phyloP scores from a whole-genome alignment of 2,797 vertebrate genomes.

The Mycteria americana region DNA sequence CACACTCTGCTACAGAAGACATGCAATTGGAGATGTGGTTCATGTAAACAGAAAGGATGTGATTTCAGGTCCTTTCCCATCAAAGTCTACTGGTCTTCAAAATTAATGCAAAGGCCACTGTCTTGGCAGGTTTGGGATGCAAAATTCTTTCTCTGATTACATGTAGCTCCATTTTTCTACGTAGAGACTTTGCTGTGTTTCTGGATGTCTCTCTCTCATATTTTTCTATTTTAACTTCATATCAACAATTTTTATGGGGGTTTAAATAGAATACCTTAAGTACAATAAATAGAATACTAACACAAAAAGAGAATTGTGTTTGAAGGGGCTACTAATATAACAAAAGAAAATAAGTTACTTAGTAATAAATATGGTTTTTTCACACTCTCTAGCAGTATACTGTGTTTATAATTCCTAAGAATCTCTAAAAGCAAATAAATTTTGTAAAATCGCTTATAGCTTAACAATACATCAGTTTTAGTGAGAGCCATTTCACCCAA shows the following conservation, averaged over 20 bases:
- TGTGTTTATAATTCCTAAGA: not conserved
- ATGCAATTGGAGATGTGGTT: not conserved
- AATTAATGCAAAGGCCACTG: not conserved
- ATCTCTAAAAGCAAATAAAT: not conserved
- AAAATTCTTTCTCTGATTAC: not conserved
- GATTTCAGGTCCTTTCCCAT: not conserved
- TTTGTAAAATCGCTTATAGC: not conserved
- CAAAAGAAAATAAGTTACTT: not conserved
- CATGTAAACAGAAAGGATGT: not conserved
- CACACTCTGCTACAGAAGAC: not conserved
- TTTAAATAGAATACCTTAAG: not conserved
- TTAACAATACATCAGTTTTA: not conserved
- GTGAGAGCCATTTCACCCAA: not conserved
- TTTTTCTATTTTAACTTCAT: not conserved
- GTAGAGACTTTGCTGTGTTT: not conserved
- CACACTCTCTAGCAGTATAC: not conserved
- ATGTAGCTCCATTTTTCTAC: not conserved
- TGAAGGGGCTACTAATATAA: not conserved
- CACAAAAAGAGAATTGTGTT: not conserved
- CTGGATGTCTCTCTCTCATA: not conserved
- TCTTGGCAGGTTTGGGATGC: not conserved
- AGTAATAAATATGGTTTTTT: not conserved
- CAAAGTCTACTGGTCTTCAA: not conserved
- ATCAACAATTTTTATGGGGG: not conserved
- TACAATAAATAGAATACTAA: not conserved